These are phyloP conservation scores for Poeciliopsis paucimaculata DNA, from an alignment of 2,797 vertebrate genomes.

Conservation along the genomic window DNA sequence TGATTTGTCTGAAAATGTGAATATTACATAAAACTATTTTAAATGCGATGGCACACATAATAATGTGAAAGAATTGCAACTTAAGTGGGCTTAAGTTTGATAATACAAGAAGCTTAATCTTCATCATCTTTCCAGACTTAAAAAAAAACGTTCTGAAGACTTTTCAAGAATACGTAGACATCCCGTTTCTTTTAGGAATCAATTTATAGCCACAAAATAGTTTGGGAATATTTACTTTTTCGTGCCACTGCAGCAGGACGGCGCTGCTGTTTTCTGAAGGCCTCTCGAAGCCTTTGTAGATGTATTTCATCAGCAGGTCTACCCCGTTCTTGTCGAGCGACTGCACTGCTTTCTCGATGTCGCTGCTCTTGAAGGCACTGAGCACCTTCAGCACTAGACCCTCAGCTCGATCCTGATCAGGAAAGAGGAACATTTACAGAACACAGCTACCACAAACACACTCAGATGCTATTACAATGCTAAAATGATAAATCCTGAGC, in stretches of 20 bases:
- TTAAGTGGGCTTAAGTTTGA: not conserved
- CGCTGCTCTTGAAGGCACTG: constrained; percentile 94
- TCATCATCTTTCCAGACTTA: not conserved
- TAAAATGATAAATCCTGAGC: not conserved
- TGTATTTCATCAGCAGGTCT: constrained; percentile 99
- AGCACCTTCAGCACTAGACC: constrained; percentile 95
- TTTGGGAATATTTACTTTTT: constrained; percentile 85
- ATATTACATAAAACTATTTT: not conserved
- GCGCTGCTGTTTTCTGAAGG: constrained; percentile 98
- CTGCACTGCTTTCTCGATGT: constrained; percentile 96
- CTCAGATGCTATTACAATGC: no score
- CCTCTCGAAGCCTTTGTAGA: constrained; percentile 98
- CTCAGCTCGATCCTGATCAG: constrained; percentile 90
- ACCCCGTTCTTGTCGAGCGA: constrained; percentile 93
- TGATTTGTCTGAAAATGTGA: not conserved
- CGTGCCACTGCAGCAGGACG: constrained; percentile 95
- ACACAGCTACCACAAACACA: not conserved
- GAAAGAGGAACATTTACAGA: not conserved
- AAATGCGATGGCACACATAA: not conserved
- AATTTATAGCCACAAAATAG: not conserved
- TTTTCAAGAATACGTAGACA: not conserved
- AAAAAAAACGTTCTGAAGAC: not conserved
- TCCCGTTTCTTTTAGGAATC: not conserved
- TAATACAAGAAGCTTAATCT: no score
- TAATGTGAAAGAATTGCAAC: not conserved